Evolutionary conservation across 2,888 invertebrate species (phyloP), one percentile per base, ranked within the genome.

Genomic region (Sycophila texana): DNA sequence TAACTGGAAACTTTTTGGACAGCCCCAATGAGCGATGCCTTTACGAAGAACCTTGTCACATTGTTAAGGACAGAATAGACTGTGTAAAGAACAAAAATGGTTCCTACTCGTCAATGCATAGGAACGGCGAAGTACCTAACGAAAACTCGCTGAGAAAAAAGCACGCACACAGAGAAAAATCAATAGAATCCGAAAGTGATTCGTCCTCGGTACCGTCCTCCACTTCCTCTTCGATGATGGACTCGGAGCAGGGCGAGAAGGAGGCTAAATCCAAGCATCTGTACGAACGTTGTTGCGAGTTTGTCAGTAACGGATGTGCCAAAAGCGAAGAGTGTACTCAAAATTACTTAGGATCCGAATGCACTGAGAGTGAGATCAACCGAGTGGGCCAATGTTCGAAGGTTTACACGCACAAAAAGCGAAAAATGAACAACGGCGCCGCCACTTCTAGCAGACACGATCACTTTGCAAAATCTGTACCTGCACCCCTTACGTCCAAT

Each of bases 361-460:
- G 75, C 10, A 49, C 77, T 3, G 84, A 84, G 10, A 80, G 81
- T 10, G 80, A 82, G 22, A 74, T 83, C 22, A 84, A 82, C 39
- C 61, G 81, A 55, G 85, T 88, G 18, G 88, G 87, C n/a, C 88
- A 89, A 80, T 89, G 88, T 78, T 85, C 87, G 49, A 86, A 87
- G 77, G 89, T 89, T n/a, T 90, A 90, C 68, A 87, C 87, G 18
- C 89, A 88, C 77, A 90, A 90, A 71, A 87, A 87, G 77, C 87
- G 87, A n/a, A 85, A 85, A 14, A 61, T 82, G 18, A 83, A 86
- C n/a, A 84, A 86, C n/a, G 85, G 86, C 57, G 80, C 84, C 71
- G 58, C 77, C 77, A 76, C 77, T 79, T 66, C 73, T 63, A 82
- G 82, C 5, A 55, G 74, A 58, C 77, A 81, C 63, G 4, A 81